phyloP scores from a whole-genome alignment of 2,888 invertebrate genomes.

The Idaea aversata region DNA sequence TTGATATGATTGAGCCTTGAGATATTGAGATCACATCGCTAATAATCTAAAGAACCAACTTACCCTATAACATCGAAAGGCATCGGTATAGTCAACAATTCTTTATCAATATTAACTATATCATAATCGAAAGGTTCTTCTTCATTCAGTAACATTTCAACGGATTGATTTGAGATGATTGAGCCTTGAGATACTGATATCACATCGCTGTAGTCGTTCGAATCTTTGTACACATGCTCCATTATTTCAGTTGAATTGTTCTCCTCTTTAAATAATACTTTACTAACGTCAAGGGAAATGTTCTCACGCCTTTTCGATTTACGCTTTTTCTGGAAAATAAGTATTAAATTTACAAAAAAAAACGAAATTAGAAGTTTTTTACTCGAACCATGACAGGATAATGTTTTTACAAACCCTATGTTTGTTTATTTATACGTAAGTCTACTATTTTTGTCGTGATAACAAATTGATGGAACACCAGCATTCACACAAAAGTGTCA shows the following conservation, averaged over 20 bases:
- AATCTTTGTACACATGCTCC: constrained; percentile 36
- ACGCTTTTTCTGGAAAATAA: no score
- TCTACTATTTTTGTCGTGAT: no score
- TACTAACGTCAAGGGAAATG: neutral
- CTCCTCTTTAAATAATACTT: neutral
- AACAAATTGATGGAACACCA: no score
- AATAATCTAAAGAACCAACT: constrained; percentile 26
- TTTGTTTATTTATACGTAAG: no score
- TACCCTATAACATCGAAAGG: constrained; percentile 26
- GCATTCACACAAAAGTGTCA: no score
- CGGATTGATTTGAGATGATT: constrained; percentile 29
- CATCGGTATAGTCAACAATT: constrained; percentile 44
- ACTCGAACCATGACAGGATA: no score
- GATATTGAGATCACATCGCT: constrained; percentile 23
- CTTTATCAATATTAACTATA: constrained; percentile 65
- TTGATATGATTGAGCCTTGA: constrained; percentile 26
- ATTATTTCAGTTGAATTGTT: constrained; percentile 26
- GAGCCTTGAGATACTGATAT: constrained; percentile 24
- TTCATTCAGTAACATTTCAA: constrained; percentile 44
- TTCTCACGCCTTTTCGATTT: no score
- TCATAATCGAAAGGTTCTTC: constrained; percentile 71
- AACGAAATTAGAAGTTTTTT: no score
- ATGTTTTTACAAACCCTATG: no score
- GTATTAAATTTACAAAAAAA: no score
- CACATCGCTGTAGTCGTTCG: constrained; percentile 50